Conservation (phyloP, 1,140 invertebrate genomes). For the Amphibalanus amphitrite region DNA sequence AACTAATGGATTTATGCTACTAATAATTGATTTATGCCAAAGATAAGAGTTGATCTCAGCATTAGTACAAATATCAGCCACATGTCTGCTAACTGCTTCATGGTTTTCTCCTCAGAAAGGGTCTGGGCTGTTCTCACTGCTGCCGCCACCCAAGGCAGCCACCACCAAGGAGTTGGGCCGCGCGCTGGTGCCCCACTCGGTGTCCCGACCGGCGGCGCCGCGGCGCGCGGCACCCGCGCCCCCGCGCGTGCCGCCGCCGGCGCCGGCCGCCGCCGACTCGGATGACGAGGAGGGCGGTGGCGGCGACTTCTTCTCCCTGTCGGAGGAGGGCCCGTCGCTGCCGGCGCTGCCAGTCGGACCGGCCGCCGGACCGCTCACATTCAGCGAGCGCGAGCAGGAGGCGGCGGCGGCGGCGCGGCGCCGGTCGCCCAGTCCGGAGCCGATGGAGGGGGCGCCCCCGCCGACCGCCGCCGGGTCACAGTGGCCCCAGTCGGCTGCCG, state of each 20-base stretch:
- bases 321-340: constrained; percentile 3
- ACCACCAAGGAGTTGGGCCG: constrained; percentile 13
- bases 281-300: constrained; percentile 11
- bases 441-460: not conserved
- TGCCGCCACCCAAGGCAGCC: constrained; percentile 16
- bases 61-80: too few species aligned
- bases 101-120: not conserved
- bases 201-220: constrained; percentile 14
- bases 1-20: too few species aligned
- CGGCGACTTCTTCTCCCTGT: constrained; percentile 17
- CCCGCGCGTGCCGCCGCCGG: not conserved
- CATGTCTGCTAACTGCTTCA: too few species aligned
- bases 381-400: not conserved
- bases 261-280: constrained; percentile 6
- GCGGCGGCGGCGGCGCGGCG: too few species aligned
- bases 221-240: constrained; percentile 1
- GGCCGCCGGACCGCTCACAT: not conserved
- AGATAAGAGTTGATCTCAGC: too few species aligned
- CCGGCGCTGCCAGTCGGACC: not conserved
- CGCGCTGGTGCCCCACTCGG: constrained; percentile 15
- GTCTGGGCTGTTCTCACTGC: constrained; percentile 16
- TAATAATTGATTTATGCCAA: too few species aligned
- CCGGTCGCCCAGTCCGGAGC: not conserved
- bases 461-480: not conserved
- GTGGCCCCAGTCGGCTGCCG: not conserved